These are phyloP conservation scores for Anseranas semipalmata DNA, from an alignment of 2,113 vertebrate species.

Conservation along the genomic window DNA sequence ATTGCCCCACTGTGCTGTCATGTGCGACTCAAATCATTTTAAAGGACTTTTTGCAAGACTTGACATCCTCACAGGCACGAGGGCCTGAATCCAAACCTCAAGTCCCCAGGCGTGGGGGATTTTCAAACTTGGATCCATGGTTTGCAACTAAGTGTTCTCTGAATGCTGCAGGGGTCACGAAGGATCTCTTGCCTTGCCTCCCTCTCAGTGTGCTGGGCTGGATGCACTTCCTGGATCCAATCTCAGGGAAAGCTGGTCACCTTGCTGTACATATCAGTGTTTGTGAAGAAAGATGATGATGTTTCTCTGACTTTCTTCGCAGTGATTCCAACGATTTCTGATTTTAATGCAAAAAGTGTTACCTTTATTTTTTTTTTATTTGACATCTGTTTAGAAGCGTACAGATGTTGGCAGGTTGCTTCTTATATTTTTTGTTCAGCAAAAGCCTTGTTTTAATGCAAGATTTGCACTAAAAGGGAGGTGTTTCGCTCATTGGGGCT, in stretches of 20 bases:
- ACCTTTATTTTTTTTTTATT: background rate
- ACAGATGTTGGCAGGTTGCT: background rate
- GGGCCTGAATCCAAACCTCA: background rate
- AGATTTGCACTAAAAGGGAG: background rate
- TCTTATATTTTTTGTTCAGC: background rate
- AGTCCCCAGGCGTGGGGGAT: background rate
- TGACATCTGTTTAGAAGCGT: background rate
- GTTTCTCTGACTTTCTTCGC: slow-evolving; percentile 53
- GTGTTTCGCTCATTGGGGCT: background rate
- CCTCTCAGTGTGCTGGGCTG: slow-evolving; percentile 39
- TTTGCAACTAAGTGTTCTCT: slow-evolving; percentile 62
- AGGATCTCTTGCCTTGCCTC: slow-evolving; percentile 55
- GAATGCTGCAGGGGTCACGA: slow-evolving; percentile 48
- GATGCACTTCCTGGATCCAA: slow-evolving; percentile 58
- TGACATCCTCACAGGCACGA: background rate
- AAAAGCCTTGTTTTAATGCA: slow-evolving; percentile 35
- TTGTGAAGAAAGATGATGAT: slow-evolving; percentile 50
- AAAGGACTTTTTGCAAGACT: slow-evolving; percentile 21
- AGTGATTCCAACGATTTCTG: background rate
- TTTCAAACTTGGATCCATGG: slow-evolving; percentile 43
- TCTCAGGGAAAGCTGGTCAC: slow-evolving; percentile 63
- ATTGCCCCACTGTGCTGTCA: background rate
- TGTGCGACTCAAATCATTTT: background rate
- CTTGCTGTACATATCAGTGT: slow-evolving; percentile 55
- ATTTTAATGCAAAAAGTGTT: slow-evolving; percentile 14